Conservation (phyloP, 2,113 vertebrate genomes). For the Chloropsis cyanopogon region DNA sequence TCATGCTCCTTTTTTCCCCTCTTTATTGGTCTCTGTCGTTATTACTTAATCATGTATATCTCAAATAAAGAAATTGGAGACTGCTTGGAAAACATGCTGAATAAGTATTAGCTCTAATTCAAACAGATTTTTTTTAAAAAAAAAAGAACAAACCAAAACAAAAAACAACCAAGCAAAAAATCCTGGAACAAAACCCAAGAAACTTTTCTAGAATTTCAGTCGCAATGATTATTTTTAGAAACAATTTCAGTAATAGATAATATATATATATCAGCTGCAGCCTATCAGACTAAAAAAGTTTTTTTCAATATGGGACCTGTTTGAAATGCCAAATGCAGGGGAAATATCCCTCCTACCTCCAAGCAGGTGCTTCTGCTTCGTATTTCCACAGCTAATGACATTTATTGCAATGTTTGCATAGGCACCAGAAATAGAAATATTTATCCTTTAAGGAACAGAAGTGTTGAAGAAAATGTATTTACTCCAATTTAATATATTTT, state of each 20-base stretch:
- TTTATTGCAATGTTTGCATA: background rate
- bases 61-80: background rate
- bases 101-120: background rate
- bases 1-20: fast-evolving
- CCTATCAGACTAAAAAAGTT: conserved; percentile 29
- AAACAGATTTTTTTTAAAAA: background rate
- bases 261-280: conserved; percentile 41
- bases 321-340: background rate
- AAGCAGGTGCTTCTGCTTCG: background rate
- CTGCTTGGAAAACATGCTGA: background rate
- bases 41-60: background rate
- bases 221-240: background rate
- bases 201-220: background rate
- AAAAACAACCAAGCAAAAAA: background rate
- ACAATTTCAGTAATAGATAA: background rate
- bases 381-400: conserved; percentile 42
- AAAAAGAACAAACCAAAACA: background rate
- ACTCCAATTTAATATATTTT: background rate
- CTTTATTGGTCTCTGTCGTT: background rate
- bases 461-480: background rate
- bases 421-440: background rate
- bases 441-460: background rate
- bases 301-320: conserved; percentile 20
- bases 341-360: background rate
- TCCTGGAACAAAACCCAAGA: fast-evolving